phyloP scores from a whole-genome alignment of 2,113 vertebrate genomes.

The Hydrochoerus hydrochaeris region DNA sequence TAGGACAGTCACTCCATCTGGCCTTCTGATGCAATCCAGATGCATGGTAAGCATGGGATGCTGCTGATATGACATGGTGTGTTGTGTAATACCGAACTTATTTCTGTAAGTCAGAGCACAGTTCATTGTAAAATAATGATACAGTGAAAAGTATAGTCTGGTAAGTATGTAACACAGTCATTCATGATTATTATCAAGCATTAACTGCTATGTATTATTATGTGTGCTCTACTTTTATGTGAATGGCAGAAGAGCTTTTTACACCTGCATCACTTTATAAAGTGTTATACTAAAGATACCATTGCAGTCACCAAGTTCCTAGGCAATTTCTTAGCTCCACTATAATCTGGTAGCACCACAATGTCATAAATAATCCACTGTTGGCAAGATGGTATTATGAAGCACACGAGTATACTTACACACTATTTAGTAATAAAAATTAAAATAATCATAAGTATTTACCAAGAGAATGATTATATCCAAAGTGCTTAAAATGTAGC shows the following conservation, averaged over 20 bases:
- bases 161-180: background rate
- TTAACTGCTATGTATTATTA: no score
- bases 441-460: slow-evolving; percentile 18
- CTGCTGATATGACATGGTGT: background rate
- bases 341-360: background rate
- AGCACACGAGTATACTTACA: background rate
- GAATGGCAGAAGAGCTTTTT: background rate
- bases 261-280: background rate
- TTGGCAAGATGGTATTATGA: background rate
- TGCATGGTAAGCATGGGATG: background rate
- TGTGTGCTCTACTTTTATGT: background rate
- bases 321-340: background rate
- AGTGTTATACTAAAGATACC: no score
- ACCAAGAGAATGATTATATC: background rate
- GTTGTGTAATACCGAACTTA: background rate
- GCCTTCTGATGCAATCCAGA: background rate
- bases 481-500: background rate
- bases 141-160: background rate
- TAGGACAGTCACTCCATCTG: background rate
- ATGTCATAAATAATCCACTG: background rate
- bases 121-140: background rate
- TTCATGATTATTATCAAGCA: background rate
- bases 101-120: background rate
- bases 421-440: background rate
- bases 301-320: background rate